A percentile compares a stretch with the other conserved stretches of the same genome.
Conservation (phyloP, 2,797 vertebrate genomes). For the Cirrhinus mrigala region DNA sequence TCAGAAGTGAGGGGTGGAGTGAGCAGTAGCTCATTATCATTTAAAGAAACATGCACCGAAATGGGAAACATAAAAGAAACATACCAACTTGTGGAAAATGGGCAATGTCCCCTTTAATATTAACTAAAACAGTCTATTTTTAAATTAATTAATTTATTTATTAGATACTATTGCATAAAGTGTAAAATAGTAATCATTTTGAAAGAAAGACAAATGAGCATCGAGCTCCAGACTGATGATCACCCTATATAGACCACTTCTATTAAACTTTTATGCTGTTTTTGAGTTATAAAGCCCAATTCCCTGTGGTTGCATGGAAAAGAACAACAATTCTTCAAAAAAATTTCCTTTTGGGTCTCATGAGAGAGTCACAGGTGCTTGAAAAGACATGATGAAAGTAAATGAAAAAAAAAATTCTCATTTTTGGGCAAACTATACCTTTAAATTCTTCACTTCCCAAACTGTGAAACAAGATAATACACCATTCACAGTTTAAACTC, state of each 20-base stretch:
- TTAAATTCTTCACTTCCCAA: constrained; percentile 33
- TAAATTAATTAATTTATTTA: neutral
- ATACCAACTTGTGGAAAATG: no score
- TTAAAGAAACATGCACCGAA: no score
- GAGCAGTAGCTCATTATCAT: no score
- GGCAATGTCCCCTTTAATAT: neutral
- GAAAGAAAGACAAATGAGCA: neutral
- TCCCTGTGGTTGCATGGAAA: neutral
- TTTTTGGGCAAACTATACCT: neutral
- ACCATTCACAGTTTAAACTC: constrained; percentile 31
- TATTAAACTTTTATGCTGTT: neutral
- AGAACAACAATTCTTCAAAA: neutral
- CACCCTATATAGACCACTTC: neutral
- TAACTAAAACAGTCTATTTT: neutral
- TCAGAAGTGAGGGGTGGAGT: no score
- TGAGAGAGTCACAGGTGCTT: neutral
- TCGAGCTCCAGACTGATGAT: neutral
- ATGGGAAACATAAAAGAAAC: no score
- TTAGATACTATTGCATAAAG: neutral
- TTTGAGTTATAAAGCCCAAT: neutral
- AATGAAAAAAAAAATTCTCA: no score
- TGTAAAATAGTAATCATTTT: neutral
- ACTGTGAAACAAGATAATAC: constrained; percentile 24
- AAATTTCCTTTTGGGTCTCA: neutral
- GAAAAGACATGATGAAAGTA: constrained; percentile 1